phyloP scores from a whole-genome alignment of 2,797 vertebrate genomes.

The Poeciliopsis presidionis region DNA sequence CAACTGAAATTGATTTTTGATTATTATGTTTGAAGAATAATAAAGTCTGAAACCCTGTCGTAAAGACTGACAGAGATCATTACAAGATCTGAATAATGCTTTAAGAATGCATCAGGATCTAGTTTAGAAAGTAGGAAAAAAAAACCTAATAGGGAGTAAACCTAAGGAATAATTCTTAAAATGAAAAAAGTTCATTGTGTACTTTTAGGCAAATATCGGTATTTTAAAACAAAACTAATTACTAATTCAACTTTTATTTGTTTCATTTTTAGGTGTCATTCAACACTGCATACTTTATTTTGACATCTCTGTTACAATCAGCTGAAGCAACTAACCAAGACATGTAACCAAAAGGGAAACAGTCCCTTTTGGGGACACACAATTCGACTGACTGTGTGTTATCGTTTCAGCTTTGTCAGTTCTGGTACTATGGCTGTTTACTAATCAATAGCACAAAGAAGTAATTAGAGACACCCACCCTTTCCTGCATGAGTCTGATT shows the following conservation, averaged over 20 bases:
- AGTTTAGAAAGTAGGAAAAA: not conserved
- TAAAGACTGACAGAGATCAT: not conserved
- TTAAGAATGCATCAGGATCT: not conserved
- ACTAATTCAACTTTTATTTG: not conserved
- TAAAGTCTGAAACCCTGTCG: not conserved
- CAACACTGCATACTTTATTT: not conserved
- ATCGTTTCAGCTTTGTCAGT: constrained; percentile 8
- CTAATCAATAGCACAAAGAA: constrained; percentile 56
- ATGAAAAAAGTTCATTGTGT: not conserved
- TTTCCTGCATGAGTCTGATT: constrained; percentile 53
- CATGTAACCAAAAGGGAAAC: constrained; percentile 1
- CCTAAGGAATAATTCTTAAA: not conserved
- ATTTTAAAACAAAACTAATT: constrained; percentile 3
- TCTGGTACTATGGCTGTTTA: constrained; percentile 35
- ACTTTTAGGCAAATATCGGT: not conserved
- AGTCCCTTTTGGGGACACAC: no score
- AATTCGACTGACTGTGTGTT: not conserved
- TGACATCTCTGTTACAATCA: not conserved
- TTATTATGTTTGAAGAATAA: not conserved
- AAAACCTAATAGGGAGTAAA: not conserved
- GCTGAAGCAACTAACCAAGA: not conserved
- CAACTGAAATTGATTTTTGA: not conserved
- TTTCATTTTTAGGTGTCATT: not conserved
- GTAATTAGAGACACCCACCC: constrained; percentile 55
- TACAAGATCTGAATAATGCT: not conserved